These are phyloP conservation scores for Fragum fragum DNA, from an alignment of 2,888 invertebrate genomes.

Conservation along the genomic window DNA sequence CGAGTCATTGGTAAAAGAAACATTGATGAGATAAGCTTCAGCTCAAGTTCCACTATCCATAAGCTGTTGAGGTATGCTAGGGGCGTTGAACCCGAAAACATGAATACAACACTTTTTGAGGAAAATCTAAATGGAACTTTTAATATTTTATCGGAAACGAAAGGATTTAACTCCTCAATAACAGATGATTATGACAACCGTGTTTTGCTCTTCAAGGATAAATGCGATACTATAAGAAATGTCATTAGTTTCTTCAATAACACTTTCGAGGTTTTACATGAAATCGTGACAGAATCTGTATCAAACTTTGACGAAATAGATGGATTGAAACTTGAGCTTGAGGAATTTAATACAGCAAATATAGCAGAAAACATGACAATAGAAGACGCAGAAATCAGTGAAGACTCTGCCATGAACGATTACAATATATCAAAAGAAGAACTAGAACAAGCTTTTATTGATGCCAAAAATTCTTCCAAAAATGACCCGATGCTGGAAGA, in stretches of 20 bases:
- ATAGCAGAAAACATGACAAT: slow-evolving; percentile 36
- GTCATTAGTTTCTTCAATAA: slow-evolving; percentile 29
- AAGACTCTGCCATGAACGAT: slow-evolving; percentile 34
- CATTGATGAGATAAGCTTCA: slow-evolving; percentile 31
- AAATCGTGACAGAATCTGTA: slow-evolving; percentile 35
- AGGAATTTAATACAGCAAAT: background rate
- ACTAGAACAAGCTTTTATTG: slow-evolving; percentile 29
- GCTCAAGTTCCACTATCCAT: slow-evolving; percentile 28
- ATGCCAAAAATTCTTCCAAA: slow-evolving; percentile 13
- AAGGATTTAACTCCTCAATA: slow-evolving; percentile 7
- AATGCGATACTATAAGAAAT: slow-evolving; percentile 25
- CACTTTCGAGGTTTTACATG: slow-evolving; percentile 30
- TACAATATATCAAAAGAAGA: slow-evolving; percentile 46
- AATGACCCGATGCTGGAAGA: slow-evolving; percentile 9
- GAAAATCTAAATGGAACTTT: slow-evolving; percentile 25
- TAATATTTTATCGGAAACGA: slow-evolving; percentile 17
- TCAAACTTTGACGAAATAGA: slow-evolving; percentile 18
- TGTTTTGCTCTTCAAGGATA: slow-evolving; percentile 25
- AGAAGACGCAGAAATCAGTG: slow-evolving; percentile 33
- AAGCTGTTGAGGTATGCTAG: slow-evolving; percentile 27
- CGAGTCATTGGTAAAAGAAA: slow-evolving; percentile 18
- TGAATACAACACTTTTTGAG: background rate
- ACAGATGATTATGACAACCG: slow-evolving; percentile 32
- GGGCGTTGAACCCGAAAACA: background rate
- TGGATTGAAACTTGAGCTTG: background rate